Evolutionary conservation across 2,797 vertebrate genomes (phyloP).

Genomic region (Bradypodion ventrale): DNA sequence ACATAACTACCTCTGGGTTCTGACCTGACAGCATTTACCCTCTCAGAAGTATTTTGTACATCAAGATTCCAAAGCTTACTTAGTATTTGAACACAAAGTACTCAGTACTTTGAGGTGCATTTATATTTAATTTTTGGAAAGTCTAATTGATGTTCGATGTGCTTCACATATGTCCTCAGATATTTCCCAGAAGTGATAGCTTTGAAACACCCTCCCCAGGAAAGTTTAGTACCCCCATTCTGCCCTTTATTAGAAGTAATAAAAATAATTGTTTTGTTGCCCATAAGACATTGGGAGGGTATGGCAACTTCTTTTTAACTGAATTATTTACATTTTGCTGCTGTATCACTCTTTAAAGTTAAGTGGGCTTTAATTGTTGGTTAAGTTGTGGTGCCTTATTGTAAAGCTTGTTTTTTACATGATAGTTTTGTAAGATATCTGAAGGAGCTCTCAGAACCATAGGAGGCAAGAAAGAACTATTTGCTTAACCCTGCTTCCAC

Average conservation of each 20-base stretch:
- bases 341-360: neutral
- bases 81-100: neutral
- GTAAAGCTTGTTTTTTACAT: neutral
- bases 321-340: neutral
- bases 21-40: neutral
- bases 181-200: neutral
- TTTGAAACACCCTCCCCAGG: neutral
- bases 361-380: neutral
- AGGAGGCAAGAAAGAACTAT: neutral
- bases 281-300: neutral
- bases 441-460: neutral
- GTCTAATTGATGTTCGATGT: neutral
- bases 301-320: neutral
- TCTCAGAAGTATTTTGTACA: neutral
- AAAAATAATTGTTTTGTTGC: neutral
- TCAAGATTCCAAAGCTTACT: neutral
- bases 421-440: neutral
- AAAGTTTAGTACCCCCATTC: neutral
- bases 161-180: neutral
- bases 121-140: neutral
- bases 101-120: neutral
- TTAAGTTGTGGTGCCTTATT: neutral
- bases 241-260: neutral
- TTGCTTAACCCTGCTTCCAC: neutral
- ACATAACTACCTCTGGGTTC: too few relatives aligned